A percentile compares a stretch with the other conserved stretches of the same genome.
phyloP scores from a whole-genome alignment of 1,140 invertebrate genomes.

The Drosophila quadrilineata region DNA sequence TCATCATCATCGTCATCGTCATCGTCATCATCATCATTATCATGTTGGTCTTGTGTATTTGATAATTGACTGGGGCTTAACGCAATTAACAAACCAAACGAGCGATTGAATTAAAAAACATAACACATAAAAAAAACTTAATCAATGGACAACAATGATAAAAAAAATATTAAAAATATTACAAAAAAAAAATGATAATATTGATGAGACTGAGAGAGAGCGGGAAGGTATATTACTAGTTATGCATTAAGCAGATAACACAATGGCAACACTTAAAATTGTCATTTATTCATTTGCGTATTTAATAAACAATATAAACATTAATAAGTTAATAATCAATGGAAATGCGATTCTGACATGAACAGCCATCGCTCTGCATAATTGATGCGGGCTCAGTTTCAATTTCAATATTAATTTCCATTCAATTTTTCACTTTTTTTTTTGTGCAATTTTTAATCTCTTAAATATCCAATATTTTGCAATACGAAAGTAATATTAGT shows the following conservation, averaged over 20 bases:
- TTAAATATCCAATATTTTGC: neutral
- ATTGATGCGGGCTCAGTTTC: constrained; percentile 18
- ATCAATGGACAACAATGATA: constrained; percentile 14
- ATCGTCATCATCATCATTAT: neutral
- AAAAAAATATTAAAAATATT: constrained; percentile 17
- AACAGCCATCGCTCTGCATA: constrained; percentile 10
- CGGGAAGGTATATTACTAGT: neutral
- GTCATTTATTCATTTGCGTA: constrained; percentile 25
- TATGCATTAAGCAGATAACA: constrained; percentile 24
- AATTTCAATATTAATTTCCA: neutral
- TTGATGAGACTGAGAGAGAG: too few species aligned
- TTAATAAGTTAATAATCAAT: constrained; percentile 42
- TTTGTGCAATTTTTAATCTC: neutral
- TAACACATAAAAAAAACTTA: constrained; percentile 30
- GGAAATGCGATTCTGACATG: constrained; percentile 2
- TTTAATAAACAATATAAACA: constrained; percentile 32
- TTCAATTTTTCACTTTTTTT: neutral
- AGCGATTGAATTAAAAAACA: constrained; percentile 42
- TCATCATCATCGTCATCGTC: constrained; percentile 5
- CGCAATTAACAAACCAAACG: constrained; percentile 66
- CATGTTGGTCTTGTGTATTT: constrained; percentile 30
- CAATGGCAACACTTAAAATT: constrained; percentile 7
- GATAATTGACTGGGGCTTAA: constrained; percentile 67
- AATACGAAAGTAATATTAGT: too few species aligned
- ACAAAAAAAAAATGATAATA: neutral